Evolutionary conservation across 2,888 invertebrate species (phyloP).

Genomic region (Erebia ligea): DNA sequence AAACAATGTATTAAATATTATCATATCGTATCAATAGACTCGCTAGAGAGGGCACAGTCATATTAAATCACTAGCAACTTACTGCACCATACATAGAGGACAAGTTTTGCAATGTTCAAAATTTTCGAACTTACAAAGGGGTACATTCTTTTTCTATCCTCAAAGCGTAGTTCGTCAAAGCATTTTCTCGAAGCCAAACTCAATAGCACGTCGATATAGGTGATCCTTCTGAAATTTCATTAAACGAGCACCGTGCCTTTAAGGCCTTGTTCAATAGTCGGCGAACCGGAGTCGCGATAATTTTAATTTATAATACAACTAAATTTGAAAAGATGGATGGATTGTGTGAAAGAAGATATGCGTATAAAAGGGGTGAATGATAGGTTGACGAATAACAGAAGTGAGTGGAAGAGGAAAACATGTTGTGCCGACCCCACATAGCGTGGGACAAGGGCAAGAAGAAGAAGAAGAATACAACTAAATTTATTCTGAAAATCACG

Average conservation of each 20-base stretch:
- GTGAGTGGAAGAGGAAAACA: no score
- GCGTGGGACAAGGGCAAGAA: no score
- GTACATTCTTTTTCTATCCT: conserved; percentile 38
- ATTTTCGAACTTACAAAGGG: conserved; percentile 33
- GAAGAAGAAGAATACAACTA: no score
- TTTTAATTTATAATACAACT: not conserved
- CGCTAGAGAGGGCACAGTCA: not conserved
- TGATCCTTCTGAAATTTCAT: conserved; percentile 43
- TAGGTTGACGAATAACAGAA: no score
- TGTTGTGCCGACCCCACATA: no score
- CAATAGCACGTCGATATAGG: conserved; percentile 37
- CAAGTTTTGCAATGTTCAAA: conserved; percentile 25
- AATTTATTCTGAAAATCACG: no score
- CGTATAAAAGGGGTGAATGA: no score
- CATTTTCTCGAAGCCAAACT: conserved; percentile 39
- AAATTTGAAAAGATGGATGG: no score
- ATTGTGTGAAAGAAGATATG: no score
- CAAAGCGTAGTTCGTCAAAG: conserved; percentile 41
- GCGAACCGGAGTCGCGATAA: not conserved
- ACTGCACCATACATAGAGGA: conserved; percentile 14
- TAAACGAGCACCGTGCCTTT: conserved; percentile 33
- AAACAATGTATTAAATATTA: not conserved
- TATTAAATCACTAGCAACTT: not conserved
- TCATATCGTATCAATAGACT: not conserved
- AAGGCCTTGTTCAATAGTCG: conserved; percentile 10